A percentile compares a stretch with the other conserved stretches of the same genome.
These are phyloP conservation scores for Caenorhabditis wallacei DNA, from an alignment of 2,888 invertebrate genomes.

Conservation along the genomic window DNA sequence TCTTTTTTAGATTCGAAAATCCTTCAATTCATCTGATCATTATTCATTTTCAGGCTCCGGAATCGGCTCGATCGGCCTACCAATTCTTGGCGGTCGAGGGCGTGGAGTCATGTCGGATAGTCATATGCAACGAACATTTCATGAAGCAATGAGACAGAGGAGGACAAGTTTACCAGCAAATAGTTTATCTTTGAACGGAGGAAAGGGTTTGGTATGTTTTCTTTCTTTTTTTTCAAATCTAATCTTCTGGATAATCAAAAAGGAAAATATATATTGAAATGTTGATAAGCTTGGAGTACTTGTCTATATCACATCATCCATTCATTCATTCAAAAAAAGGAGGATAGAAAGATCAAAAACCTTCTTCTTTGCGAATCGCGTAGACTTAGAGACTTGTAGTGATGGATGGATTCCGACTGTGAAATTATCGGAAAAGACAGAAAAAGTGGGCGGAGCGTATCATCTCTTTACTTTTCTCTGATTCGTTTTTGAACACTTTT, in stretches of 20 bases:
- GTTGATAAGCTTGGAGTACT: background rate
- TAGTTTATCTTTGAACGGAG: conserved; percentile 57
- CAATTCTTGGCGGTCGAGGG: conserved; percentile 49
- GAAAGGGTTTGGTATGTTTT: conserved; percentile 30
- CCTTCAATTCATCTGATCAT: background rate
- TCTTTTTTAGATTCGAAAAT: too few species aligned
- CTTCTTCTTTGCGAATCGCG: conserved; percentile 7
- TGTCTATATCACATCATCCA: background rate
- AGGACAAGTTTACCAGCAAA: conserved; percentile 74
- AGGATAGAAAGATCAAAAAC: conserved; percentile 32
- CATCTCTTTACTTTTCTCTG: conserved; percentile 38
- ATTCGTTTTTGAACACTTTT: conserved; percentile 42
- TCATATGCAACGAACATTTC: conserved; percentile 71
- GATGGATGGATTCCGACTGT: conserved; percentile 58
- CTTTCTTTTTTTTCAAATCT: background rate
- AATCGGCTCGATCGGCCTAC: conserved; percentile 59
- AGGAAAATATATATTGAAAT: background rate
- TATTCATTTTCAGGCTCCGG: conserved; percentile 40
- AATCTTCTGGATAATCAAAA: background rate
- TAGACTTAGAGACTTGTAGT: conserved; percentile 16
- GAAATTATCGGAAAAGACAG: conserved; percentile 5
- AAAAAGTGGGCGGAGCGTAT: conserved; percentile 21
- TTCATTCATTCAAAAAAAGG: too few species aligned
- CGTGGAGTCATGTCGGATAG: conserved; percentile 70
- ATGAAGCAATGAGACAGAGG: conserved; percentile 73